Evolutionary conservation across 1,140 invertebrate species (phyloP).

Genomic region (Diabrotica undecimpunctata): DNA sequence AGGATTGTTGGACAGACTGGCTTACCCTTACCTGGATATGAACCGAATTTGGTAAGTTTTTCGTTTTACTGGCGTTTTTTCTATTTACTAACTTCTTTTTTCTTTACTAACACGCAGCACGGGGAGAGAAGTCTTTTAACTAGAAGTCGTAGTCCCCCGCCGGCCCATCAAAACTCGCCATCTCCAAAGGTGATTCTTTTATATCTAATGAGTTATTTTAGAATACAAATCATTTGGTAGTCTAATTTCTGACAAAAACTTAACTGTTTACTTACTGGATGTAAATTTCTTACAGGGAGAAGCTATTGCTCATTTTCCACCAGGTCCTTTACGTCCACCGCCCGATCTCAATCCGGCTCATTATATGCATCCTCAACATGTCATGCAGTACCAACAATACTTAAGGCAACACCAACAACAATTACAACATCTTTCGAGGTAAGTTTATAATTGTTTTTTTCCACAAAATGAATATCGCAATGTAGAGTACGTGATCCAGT

Average conservation of each 20-base stretch:
- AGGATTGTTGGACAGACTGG: slow-evolving; percentile 53
- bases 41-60: slow-evolving; percentile 66
- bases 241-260: no score
- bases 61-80: slow-evolving; percentile 18
- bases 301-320: slow-evolving; percentile 45
- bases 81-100: slow-evolving; percentile 29
- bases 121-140: slow-evolving; percentile 49
- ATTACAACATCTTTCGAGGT: not conserved
- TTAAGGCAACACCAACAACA: slow-evolving; percentile 53
- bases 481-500: no score
- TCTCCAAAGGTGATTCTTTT: slow-evolving; percentile 62
- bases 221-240: no score
- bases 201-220: not conserved
- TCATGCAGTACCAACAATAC: slow-evolving; percentile 63
- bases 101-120: slow-evolving; percentile 48
- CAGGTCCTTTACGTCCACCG: slow-evolving; percentile 39
- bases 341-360: slow-evolving; percentile 42
- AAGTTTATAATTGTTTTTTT: no score
- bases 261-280: not conserved
- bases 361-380: slow-evolving; percentile 58
- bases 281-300: slow-evolving; percentile 58
- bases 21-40: slow-evolving; percentile 59
- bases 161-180: slow-evolving; percentile 77
- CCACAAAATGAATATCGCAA: no score
- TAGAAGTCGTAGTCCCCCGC: slow-evolving; percentile 66